Evolutionary conservation across 2,113 vertebrate genomes (phyloP), one percentile per base, ranked within the genome.

Genomic region (Misgurnus mizolepis): DNA sequence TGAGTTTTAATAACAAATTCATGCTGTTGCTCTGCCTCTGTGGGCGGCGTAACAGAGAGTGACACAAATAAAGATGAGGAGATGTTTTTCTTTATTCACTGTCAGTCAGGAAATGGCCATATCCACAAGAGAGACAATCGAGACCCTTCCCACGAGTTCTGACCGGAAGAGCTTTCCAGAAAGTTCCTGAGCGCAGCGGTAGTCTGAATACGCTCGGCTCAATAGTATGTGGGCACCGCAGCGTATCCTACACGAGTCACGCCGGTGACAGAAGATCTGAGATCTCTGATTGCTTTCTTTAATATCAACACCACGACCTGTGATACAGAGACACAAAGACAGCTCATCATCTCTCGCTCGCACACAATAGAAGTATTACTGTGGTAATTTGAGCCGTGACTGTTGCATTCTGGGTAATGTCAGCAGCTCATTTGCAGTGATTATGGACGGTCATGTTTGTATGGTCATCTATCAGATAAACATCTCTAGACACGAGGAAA

Each of bases 301-400:
- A 70, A 80, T 39, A 56, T 55, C 68, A 78, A 53, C 67, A 78
- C 53, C 40, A 80, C 78, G 67, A 61, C 40, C 41, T 34, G 45
- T 76, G 69, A 34, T 50, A 43, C 17, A 55, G 47, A 65, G 2
- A 15, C 39, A 83, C 70, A 82, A 74, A 45, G 64, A 58, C 2
- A 15, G 6, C 41, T 77, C 79, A 83, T 83, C 55, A 77, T 80
- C 67, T 58, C 50, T 15, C 27, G 18, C 27, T 9, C 22, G 3
- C 15, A 70, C 45, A 80, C 65, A 83, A 80, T 69, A 17, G 1
- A 11, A 47, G 15, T 58, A 75, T 53, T 68, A 39, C 55, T 11
- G 9, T 11, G 64, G 6, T 82, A 70, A 73, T 73, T 49, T 61
- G 76, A 50, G 56, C 47, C 56, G 4, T 49, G 58, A n/a, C 3